phyloP scores from a whole-genome alignment of 1,140 invertebrate species.

The Megalonaias nervosa region DNA sequence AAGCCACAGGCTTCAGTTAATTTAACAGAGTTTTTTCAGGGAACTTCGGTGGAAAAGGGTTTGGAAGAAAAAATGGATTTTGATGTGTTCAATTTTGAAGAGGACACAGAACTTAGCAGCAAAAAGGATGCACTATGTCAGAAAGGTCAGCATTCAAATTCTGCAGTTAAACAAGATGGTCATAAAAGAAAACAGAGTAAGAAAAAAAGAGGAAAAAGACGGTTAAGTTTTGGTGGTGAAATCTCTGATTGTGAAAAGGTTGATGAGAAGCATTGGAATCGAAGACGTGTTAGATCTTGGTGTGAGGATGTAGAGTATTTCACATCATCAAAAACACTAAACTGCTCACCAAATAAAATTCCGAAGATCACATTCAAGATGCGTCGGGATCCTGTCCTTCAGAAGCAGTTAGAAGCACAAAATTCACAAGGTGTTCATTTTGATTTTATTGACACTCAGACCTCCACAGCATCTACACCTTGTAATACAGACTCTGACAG shows the following conservation, averaged over 20 bases:
- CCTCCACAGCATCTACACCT: conserved; percentile 13
- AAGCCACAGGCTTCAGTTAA: no score
- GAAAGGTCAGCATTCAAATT: no score
- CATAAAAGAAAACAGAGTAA: background rate
- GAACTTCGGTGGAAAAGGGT: no score
- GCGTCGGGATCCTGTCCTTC: conserved; percentile 41
- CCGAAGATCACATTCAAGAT: conserved; percentile 52
- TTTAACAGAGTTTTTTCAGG: no score
- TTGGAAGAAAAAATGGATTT: no score
- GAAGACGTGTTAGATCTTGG: background rate
- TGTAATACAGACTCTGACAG: no score
- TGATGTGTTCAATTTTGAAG: no score
- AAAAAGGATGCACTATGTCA: no score
- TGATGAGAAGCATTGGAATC: no score
- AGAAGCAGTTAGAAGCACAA: conserved; percentile 31
- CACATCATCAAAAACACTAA: conserved; percentile 1
- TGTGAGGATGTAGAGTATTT: conserved; percentile 19
- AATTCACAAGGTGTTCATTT: conserved; percentile 35
- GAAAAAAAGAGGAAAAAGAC: conserved; percentile 22
- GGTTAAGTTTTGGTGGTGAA: conserved; percentile 20
- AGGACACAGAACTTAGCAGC: no score
- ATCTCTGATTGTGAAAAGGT: background rate
- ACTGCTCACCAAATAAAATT: conserved; percentile 42
- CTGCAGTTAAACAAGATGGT: background rate
- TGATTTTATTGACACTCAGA: conserved; percentile 23